Evolutionary conservation across 2,113 vertebrate genomes (phyloP).

Genomic region (Monopterus albus): DNA sequence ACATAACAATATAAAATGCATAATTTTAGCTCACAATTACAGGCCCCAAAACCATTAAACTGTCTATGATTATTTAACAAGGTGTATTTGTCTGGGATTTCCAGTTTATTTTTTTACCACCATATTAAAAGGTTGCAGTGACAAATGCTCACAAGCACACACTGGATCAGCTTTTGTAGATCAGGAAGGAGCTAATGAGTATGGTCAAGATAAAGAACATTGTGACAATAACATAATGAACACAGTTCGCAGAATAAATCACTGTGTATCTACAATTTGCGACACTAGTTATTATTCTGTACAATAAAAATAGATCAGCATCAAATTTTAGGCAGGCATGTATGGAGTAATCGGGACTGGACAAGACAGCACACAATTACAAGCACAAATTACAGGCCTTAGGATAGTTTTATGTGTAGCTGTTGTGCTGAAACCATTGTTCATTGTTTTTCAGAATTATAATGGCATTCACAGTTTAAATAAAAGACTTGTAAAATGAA

Average conservation of each 20-base stretch:
- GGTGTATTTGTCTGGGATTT: background rate
- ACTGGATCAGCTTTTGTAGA: constrained; percentile 6
- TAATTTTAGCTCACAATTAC: background rate
- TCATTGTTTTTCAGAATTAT: constrained; percentile 60
- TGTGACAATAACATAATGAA: constrained; percentile 38
- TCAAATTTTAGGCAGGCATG: constrained; percentile 2
- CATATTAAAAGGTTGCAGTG: constrained; percentile 6
- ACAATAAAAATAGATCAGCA: constrained; percentile 42
- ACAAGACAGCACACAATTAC: constrained; percentile 63
- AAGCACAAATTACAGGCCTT: constrained; percentile 62
- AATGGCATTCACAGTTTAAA: constrained; percentile 45
- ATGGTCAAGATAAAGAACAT: constrained; percentile 56
- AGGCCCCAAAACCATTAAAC: background rate
- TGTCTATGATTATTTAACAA: background rate
- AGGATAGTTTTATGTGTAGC: constrained; percentile 42
- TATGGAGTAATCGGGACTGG: constrained; percentile 30
- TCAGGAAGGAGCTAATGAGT: constrained; percentile 44
- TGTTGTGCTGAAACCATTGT: constrained; percentile 44
- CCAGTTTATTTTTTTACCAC: constrained; percentile 7
- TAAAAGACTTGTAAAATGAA: constrained; percentile 37
- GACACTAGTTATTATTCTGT: constrained; percentile 51
- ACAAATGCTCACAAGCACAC: background rate
- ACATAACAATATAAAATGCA: too few species aligned
- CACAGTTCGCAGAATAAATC: constrained; percentile 48
- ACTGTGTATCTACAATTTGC: constrained; percentile 42